A percentile compares a stretch with the other conserved stretches of the same genome.
phyloP scores from a whole-genome alignment of 1,140 invertebrate genomes.

The Neuroterus valhalla region DNA sequence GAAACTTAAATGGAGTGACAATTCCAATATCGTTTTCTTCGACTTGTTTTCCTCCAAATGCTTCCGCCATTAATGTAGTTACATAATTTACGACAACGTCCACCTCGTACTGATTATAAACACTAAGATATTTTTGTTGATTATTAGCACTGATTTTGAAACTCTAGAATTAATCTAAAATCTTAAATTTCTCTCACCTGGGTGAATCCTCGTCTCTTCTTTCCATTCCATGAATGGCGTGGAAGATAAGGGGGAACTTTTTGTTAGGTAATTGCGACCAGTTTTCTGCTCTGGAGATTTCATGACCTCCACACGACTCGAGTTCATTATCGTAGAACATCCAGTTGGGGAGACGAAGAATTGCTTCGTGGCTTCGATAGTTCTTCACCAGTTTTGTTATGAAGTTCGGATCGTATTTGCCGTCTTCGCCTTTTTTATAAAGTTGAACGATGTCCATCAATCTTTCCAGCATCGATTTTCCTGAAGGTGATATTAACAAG shows the following conservation, averaged over 20 bases:
- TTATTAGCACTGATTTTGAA: not conserved
- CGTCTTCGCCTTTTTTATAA: constrained; percentile 69
- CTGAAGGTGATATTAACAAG: constrained; percentile 42
- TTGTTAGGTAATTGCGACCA: constrained; percentile 69
- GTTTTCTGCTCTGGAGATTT: constrained; percentile 56
- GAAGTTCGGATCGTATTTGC: constrained; percentile 76
- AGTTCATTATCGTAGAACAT: constrained; percentile 80
- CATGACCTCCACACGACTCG: constrained; percentile 41
- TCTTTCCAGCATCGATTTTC: constrained; percentile 78
- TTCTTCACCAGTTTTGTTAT: constrained; percentile 82
- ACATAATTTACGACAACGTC: constrained; percentile 77
- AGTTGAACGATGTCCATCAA: constrained; percentile 74
- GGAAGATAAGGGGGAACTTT: constrained; percentile 82
- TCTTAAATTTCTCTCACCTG: constrained; percentile 22
- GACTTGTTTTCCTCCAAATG: constrained; percentile 71
- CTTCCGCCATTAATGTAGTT: constrained; percentile 71
- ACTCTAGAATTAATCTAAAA: constrained; percentile 3
- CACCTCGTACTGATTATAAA: constrained; percentile 85
- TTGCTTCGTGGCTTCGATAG: constrained; percentile 79
- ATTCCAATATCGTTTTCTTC: constrained; percentile 83
- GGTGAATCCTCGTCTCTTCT: constrained; percentile 44
- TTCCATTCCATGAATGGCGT: constrained; percentile 77
- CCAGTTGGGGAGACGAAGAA: constrained; percentile 79
- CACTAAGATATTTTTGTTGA: constrained; percentile 72
- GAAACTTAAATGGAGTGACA: constrained; percentile 87